Conservation (phyloP, 2,888 invertebrate species). For the Mactromeris polynyma region DNA sequence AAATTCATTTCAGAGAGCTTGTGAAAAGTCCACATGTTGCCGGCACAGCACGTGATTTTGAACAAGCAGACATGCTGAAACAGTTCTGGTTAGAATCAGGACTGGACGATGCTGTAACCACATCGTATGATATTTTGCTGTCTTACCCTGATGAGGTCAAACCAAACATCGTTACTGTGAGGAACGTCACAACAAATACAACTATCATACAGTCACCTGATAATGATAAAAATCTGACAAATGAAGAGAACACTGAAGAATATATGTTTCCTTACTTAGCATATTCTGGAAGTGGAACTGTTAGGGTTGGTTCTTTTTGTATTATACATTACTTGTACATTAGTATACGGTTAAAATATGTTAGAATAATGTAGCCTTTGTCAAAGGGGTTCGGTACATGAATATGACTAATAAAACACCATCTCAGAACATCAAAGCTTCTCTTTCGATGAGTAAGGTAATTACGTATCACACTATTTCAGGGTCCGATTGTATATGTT, state of each 20-base stretch:
- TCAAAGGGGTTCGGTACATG: no score
- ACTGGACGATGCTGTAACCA: slow-evolving; percentile 54
- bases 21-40: slow-evolving; percentile 59
- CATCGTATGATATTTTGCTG: slow-evolving; percentile 63
- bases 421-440: no score
- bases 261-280: slow-evolving; percentile 82
- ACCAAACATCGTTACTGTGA: slow-evolving; percentile 53
- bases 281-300: slow-evolving; percentile 80
- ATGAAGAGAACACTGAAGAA: slow-evolving; percentile 76
- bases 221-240: slow-evolving; percentile 77
- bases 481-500: slow-evolving; percentile 85
- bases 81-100: slow-evolving; percentile 64
- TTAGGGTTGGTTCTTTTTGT: slow-evolving; percentile 37
- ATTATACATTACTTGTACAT: no score
- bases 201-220: slow-evolving; percentile 68
- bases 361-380: no score
- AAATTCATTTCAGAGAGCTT: slow-evolving; percentile 38
- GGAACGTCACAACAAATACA: slow-evolving; percentile 2
- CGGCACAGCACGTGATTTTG: slow-evolving; percentile 52
- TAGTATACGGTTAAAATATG: no score
- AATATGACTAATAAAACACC: no score
- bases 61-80: slow-evolving; percentile 55
- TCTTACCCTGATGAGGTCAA: slow-evolving; percentile 60
- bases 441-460: no score
- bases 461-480: slow-evolving; percentile 11